Conservation (phyloP, 1,140 invertebrate genomes). For the Anastrepha ludens region DNA sequence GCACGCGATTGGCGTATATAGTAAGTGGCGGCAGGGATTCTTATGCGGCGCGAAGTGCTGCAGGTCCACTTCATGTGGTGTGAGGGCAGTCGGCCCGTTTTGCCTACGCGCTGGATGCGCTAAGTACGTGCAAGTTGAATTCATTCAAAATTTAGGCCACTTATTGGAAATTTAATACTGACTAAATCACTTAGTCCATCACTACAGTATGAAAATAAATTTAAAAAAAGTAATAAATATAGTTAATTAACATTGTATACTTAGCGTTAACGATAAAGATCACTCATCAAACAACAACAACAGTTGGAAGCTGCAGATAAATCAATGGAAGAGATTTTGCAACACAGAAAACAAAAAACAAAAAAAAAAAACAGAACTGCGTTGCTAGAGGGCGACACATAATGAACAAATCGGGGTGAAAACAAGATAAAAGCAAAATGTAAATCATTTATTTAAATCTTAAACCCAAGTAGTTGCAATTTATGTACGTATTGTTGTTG, state of each 20-base stretch:
- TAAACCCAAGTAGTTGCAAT: neutral
- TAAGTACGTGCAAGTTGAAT: neutral
- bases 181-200: neutral
- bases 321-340: too few species aligned
- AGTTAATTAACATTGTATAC: slow-evolving; percentile 19
- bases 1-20: neutral
- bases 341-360: neutral
- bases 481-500: neutral
- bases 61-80: too few species aligned
- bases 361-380: neutral
- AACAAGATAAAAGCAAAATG: neutral
- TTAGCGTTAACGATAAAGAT: slow-evolving; percentile 9
- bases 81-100: too few species aligned
- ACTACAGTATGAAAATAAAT: neutral
- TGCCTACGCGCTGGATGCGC: neutral
- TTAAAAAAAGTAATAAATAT: neutral
- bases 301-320: neutral
- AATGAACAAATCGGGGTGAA: neutral
- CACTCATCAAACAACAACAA: neutral
- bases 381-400: neutral
- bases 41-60: too few species aligned
- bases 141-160: slow-evolving; percentile 35
- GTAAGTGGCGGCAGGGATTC: too few species aligned
- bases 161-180: slow-evolving; percentile 45
- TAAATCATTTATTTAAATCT: neutral